Base-by-base conservation (phyloP, 2,888 invertebrate species). In the Cheilosia variabilis region DNA sequence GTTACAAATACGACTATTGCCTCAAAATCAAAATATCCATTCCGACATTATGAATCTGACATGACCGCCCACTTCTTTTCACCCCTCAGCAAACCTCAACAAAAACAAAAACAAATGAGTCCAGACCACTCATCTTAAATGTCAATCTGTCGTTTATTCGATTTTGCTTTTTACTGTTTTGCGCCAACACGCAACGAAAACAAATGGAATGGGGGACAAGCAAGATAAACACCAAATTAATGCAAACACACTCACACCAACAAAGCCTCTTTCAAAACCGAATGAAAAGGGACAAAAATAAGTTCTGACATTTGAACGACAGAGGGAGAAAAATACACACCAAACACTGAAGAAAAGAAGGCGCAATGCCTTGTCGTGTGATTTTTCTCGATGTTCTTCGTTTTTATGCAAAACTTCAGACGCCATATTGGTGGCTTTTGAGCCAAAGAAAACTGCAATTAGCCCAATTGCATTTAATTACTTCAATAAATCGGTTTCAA, bases 361-460 rank as follows among this genome's bases (percentile, higher is more conserved):
- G 78, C 72, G 78, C 78, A 80, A 80, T 75, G 65, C 24, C 31
- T 45, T 60, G 63, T 65, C 27, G 31, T 52, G 55, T 82, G 27
- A 66, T 15, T 37, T 41, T 31, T 45, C 50, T 34, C 7, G 15
- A 5, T 24, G 52, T 52, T 52, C 13, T 62, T 15, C 22, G 41
- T 43, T 50, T 60, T 62, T 50, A 53, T 66, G 73, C 41, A 75
- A 75, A 80, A 24, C 37, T 43, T 9, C 15, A 24, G 80, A 60
- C 84, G 84, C 84, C 84, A 84, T 84, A 65, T 84, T 84, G 84
- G 75, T 27, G 34, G 17, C 10, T 58, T 80, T 47, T 15, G 37
- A 55, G 15, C 58, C 15, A 58, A 58, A 13, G 47, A 76, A 58
- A 50, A 17, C 7, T 27, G 13, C 43, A 66, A 57, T 2, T 22